Evolutionary conservation across 2,888 invertebrate genomes (phyloP).

Genomic region (Thereva unica): DNA sequence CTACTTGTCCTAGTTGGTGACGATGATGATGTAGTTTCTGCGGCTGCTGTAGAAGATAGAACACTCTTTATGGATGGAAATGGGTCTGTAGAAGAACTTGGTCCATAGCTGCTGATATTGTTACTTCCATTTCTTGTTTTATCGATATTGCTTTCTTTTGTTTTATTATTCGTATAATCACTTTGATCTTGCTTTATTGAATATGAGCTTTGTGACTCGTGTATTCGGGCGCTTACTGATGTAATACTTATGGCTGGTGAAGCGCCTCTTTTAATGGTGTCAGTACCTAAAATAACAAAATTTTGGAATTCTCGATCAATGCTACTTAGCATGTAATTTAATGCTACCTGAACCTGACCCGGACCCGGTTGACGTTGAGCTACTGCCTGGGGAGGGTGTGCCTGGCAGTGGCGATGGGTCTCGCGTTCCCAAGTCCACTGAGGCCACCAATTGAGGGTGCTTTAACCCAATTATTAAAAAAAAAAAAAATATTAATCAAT

Average conservation of each 20-base stretch:
- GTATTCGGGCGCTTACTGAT: slow-evolving; percentile 53
- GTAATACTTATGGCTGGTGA: slow-evolving; percentile 50
- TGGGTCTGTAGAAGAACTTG: slow-evolving; percentile 40
- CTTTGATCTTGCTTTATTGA: slow-evolving; percentile 49
- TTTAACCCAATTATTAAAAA: slow-evolving; percentile 45
- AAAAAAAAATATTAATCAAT: slow-evolving; percentile 7
- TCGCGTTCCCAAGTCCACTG: slow-evolving; percentile 65
- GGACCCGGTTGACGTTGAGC: slow-evolving; percentile 80
- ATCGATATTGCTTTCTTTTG: slow-evolving; percentile 39
- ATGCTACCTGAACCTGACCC: slow-evolving; percentile 70
- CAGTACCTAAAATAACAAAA: slow-evolving; percentile 52
- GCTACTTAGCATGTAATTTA: slow-evolving; percentile 24
- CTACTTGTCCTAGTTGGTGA: slow-evolving; percentile 47
- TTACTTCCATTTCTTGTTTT: slow-evolving; percentile 36
- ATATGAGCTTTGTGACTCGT: slow-evolving; percentile 56
- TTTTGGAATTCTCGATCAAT: neutral
- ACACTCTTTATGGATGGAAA: slow-evolving; percentile 35
- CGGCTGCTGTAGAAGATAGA: slow-evolving; percentile 28
- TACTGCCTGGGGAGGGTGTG: slow-evolving; percentile 82
- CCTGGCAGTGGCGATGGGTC: slow-evolving; percentile 70
- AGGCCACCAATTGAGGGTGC: slow-evolving; percentile 61
- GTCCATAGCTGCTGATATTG: slow-evolving; percentile 41
- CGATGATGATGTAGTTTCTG: slow-evolving; percentile 53
- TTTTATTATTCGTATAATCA: slow-evolving; percentile 34
- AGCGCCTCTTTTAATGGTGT: slow-evolving; percentile 58